phyloP scores from a whole-genome alignment of 2,888 invertebrate genomes.

The Philereme vetulata region DNA sequence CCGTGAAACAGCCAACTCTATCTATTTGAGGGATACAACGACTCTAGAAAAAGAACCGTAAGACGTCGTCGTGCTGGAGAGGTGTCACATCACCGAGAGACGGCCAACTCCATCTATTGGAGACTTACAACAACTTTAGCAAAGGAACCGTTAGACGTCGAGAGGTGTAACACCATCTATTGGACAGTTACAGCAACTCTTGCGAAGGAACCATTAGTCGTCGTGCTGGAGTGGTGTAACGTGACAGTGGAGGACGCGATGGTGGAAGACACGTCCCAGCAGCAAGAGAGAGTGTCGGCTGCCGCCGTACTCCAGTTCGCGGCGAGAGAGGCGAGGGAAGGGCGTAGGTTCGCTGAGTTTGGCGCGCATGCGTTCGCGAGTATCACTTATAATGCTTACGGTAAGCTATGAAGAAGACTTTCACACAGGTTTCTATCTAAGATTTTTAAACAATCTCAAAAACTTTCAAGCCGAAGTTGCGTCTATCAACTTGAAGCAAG shows the following conservation, averaged over 20 bases:
- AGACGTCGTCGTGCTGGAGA: no score
- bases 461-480: no score
- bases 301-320: slow-evolving; percentile 75
- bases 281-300: slow-evolving; percentile 65
- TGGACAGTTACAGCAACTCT: not conserved
- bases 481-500: no score
- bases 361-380: slow-evolving; percentile 76
- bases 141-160: slow-evolving; percentile 6
- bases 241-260: slow-evolving; percentile 47
- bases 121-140: not conserved
- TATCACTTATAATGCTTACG: slow-evolving; percentile 72
- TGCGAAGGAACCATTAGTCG: not conserved
- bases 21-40: no score
- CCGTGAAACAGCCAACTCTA: no score
- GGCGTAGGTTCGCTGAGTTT: slow-evolving; percentile 69
- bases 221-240: slow-evolving; percentile 40
- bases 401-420: slow-evolving; percentile 46
- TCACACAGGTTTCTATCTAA: not conserved
- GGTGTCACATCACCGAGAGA: no score
- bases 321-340: slow-evolving; percentile 73
- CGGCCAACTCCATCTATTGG: no score
- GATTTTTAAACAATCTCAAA: no score
- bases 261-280: slow-evolving; percentile 69
- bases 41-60: no score
- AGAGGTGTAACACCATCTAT: not conserved